Percentiles rank a stretch among this genome's conserved stretches.
Conservation (phyloP, 2,888 invertebrate genomes). For the Clepsis dumicolana region DNA sequence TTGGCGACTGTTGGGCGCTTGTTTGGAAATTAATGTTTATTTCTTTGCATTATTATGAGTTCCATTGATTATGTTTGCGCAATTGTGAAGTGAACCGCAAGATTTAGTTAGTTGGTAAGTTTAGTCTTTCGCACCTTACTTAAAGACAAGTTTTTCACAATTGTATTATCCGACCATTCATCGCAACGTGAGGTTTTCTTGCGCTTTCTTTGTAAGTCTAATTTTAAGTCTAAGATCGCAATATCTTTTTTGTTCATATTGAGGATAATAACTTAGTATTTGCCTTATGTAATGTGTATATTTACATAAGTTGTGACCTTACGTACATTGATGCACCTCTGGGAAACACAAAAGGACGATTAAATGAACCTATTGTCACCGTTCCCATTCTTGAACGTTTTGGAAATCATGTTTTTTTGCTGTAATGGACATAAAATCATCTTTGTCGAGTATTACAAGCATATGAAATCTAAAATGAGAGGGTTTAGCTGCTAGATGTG, state of each 20-base stretch:
- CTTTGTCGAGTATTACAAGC: neutral
- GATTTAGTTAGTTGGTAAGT: slow-evolving; percentile 69
- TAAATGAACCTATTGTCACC: slow-evolving; percentile 55
- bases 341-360: slow-evolving; percentile 68
- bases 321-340: slow-evolving; percentile 50
- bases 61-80: slow-evolving; percentile 59
- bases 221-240: slow-evolving; percentile 47
- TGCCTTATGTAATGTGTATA: slow-evolving; percentile 37
- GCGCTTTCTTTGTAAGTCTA: slow-evolving; percentile 47
- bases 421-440: neutral
- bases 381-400: slow-evolving; percentile 54
- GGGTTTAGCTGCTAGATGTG: neutral
- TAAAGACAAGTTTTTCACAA: slow-evolving; percentile 41
- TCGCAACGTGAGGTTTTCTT: slow-evolving; percentile 75
- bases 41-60: slow-evolving; percentile 73
- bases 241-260: slow-evolving; percentile 43
- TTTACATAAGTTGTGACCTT: slow-evolving; percentile 68
- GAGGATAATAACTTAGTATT: slow-evolving; percentile 20
- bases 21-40: slow-evolving; percentile 80
- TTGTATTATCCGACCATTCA: slow-evolving; percentile 56
- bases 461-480: neutral
- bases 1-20: slow-evolving; percentile 83
- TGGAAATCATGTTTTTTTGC: slow-evolving; percentile 36
- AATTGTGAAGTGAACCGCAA: slow-evolving; percentile 57
- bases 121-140: slow-evolving; percentile 40